These are phyloP conservation scores for Spongilla lacustris DNA, from an alignment of 37 sponge, comb jelly and placozoan species.

Conservation along the genomic window DNA sequence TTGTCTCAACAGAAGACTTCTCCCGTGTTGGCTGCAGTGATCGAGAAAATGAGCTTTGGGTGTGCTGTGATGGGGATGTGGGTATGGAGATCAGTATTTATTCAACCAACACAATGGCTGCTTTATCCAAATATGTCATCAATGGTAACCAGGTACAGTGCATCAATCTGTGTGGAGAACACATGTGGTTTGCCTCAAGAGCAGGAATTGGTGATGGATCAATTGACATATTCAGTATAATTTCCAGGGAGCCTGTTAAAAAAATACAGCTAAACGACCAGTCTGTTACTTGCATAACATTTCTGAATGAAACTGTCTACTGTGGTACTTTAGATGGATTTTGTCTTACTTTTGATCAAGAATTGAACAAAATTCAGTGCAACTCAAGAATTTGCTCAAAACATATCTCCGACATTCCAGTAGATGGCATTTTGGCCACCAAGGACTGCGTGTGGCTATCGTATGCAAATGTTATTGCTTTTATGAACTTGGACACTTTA, in stretches of 20 bases:
- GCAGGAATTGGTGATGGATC: conserved; percentile 74
- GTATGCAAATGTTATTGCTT: conserved; percentile 55
- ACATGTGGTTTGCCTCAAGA: conserved; percentile 76
- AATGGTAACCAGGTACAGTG: conserved; percentile 72
- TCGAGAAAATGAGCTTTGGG: conserved; percentile 60
- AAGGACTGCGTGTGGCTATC: conserved; percentile 67
- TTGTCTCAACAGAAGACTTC: conserved; percentile 36
- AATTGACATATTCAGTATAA: conserved; percentile 68
- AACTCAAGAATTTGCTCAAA: conserved; percentile 38
- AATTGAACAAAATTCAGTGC: conserved; percentile 18
- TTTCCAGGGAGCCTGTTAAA: conserved; percentile 49
- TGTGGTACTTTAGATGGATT: conserved; percentile 81
- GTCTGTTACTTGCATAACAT: conserved; percentile 72
- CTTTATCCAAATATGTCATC: conserved; percentile 39
- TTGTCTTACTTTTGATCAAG: conserved; percentile 54
- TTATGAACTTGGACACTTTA: conserved; percentile 63
- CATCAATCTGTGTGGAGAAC: conserved; percentile 61
- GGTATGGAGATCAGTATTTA: conserved; percentile 74
- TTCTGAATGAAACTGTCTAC: conserved; percentile 37
- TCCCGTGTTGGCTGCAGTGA: neutral
- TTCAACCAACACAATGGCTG: conserved; percentile 63
- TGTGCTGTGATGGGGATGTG: conserved; percentile 61
- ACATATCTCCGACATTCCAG: conserved; percentile 63
- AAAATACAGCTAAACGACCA: conserved; percentile 70
- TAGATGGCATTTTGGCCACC: conserved; percentile 45